Conservation (phyloP, 2,888 invertebrate species). For the Drosophila aldrichi region DNA sequence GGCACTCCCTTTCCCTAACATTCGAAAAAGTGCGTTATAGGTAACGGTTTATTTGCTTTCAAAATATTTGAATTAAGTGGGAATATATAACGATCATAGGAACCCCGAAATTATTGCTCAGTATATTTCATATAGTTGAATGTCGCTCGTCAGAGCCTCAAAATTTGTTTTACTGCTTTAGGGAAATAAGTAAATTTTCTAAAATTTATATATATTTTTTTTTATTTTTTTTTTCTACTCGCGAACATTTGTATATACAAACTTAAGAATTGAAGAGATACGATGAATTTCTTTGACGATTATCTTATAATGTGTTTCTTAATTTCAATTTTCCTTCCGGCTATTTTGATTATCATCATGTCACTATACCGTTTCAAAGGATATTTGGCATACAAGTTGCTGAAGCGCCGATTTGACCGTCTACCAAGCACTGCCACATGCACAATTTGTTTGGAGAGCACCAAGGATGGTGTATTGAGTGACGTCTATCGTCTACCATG, state of each 20-base stretch:
- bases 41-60: not conserved
- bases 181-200: not conserved
- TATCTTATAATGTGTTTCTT: too few relatives aligned
- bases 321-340: not conserved
- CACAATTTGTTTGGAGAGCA: slow-evolving; percentile 16
- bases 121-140: not conserved
- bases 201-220: too few relatives aligned
- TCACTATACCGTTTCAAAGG: not conserved
- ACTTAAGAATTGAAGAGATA: not conserved
- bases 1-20: slow-evolving; percentile 8
- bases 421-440: not conserved
- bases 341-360: not conserved
- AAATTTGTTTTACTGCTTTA: too few relatives aligned
- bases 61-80: not conserved
- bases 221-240: too few relatives aligned
- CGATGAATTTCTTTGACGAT: not conserved
- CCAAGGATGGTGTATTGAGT: not conserved
- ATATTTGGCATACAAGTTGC: not conserved
- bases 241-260: not conserved
- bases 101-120: not conserved
- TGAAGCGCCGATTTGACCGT: not conserved
- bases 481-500: not conserved
- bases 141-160: not conserved
- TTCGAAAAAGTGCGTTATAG: not conserved
- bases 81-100: not conserved